Evolutionary conservation across 1,140 invertebrate genomes (phyloP), one percentile per base, ranked within the genome.

Genomic region (Drosophila pseudoobscura): DNA sequence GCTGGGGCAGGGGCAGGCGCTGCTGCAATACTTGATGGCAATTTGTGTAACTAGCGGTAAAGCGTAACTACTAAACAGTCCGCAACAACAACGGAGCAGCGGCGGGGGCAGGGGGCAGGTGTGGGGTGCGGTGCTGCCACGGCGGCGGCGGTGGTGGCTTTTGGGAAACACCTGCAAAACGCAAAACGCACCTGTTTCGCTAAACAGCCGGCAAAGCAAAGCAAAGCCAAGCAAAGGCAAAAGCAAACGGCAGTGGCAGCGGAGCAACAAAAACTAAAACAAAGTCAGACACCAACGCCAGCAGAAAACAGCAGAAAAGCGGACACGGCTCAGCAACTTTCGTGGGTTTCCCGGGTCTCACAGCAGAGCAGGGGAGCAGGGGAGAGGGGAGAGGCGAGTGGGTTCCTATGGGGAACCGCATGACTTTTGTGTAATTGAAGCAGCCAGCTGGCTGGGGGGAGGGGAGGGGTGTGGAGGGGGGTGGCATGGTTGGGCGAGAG

Each of bases 121-220:
- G 13, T 15, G 29, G 17, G 39, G 52, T 17, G 26, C 5, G 46
- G 13, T 22, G 24, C 35, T 39, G 3, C 35, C 35, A 39, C 49
- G 39, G 45, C 35, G 45, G 59, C 58, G 56, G 2, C 39, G 52
- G 82, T 88, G 24, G 24, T 39, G 57, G 78, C 75, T 87, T 87
- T 87, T 90, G 83, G 80, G 78, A 90, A 90, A 90, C 89, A 90
- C 89, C 89, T 90, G 89, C 89, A 90, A 75, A 85, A 85, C 77
- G 80, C 80, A 76, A 71, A 90, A 90, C 83, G 89, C 89, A 90
- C 89, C 89, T 90, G 89, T 90, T 87, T 87, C 68, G 71, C 83
- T 88, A 79, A 82, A 66, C 79, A 77, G 72, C 68, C 58, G 59
- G 26, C 57, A 68, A 56, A 20, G 20, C 20, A 20, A 64, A 47